A percentile compares a stretch with the other conserved stretches of the same genome.
Evolutionary conservation across 2,797 vertebrate genomes (phyloP).

Genomic region (Cephalopachus bancanus): DNA sequence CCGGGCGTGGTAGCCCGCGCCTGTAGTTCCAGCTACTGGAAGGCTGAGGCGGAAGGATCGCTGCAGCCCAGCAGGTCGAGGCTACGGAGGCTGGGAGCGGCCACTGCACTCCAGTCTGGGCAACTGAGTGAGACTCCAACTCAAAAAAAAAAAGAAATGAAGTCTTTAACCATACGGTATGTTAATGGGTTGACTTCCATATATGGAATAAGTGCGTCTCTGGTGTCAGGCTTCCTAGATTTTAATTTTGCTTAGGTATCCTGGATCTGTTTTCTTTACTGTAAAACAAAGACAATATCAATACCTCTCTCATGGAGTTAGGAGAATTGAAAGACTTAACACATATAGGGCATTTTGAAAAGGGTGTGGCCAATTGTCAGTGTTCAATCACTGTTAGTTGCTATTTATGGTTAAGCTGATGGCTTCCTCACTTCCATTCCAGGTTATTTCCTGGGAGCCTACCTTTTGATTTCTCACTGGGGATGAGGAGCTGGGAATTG

Average conservation of each 20-base stretch:
- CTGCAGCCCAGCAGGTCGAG: too few relatives aligned
- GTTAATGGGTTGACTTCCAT: background rate
- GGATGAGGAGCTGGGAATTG: background rate
- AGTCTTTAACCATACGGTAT: too few relatives aligned
- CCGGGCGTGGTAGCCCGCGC: too few relatives aligned
- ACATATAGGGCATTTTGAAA: background rate
- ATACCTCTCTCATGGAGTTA: background rate
- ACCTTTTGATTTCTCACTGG: background rate
- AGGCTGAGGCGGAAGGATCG: too few relatives aligned
- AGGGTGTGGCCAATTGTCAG: background rate
- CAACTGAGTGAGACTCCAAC: too few relatives aligned
- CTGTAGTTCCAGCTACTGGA: too few relatives aligned
- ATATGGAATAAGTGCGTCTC: background rate
- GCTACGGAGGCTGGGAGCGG: too few relatives aligned
- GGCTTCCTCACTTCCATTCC: background rate
- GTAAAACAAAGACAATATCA: background rate
- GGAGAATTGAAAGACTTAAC: background rate
- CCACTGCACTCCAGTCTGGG: too few relatives aligned
- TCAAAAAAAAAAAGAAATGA: too few relatives aligned
- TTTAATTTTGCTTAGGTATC: background rate
- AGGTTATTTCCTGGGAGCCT: background rate
- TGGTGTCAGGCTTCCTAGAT: background rate
- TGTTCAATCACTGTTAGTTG: background rate
- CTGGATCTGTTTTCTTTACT: background rate
- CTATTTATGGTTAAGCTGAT: background rate